Evolutionary conservation across 2,113 vertebrate species (phyloP), one percentile per base, ranked within the genome.

Genomic region (Telmatochromis brachygnathus): DNA sequence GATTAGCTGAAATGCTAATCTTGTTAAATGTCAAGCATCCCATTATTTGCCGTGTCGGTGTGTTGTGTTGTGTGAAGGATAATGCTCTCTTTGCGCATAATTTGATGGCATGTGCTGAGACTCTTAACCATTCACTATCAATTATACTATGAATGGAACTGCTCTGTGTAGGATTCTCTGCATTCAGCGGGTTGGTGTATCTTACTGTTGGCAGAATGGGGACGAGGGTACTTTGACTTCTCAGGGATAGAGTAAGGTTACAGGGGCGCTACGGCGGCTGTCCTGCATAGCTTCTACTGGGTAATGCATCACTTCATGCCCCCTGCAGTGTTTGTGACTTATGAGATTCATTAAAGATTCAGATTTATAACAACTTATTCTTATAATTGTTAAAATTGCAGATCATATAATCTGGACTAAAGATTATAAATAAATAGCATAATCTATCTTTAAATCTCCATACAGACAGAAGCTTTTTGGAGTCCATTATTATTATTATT

Each of bases 181-280:
- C 58, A 81, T 28, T 54, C 79, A 60, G 84, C 62, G 80, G 84
- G 15, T 30, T 17, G 11, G 9, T 26, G 82, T 79, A 30, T 51
- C 58, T 83, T 53, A 68, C 39, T 87, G 60, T 79, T 92, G 91
- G 84, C 88, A 92, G 89, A 92, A 89, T 79, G 82, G 35, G 87
- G 88, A 85, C 90, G 84, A 84, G 60, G 82, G 49, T 26, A 28
- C 88, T 85, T 83, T 90, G 79, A 88, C 84, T 60, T 82, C 53
- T 80, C 54, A 17, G 28, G 51, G 79, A 83, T 3, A 33, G 45
- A 92, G 90, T 49, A 80, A 19, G 87, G 90, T 84, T 62, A 84
- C 35, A 84, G 81, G 49, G 28, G 81, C 79, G 55, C 28, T 84
- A 77, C 9, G 2, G 9, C 10, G 0, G 53, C 39, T 68, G 82